phyloP scores from a whole-genome alignment of 2,113 vertebrate genomes.

The Zosterops borbonicus region DNA sequence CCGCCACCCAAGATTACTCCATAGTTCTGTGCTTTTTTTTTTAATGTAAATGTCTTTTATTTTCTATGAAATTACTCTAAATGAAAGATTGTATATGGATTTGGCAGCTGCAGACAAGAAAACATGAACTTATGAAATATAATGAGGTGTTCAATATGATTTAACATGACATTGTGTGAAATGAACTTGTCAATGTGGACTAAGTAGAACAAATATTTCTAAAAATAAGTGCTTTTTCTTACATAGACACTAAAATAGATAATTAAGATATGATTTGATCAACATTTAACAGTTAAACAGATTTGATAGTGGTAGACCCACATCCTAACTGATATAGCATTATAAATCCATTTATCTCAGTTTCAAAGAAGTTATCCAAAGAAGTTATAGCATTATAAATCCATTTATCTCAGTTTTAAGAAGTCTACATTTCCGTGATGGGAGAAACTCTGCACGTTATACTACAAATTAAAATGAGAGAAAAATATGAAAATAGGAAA shows the following conservation, averaged over 20 bases:
- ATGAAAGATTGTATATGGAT: not conserved
- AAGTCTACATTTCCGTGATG: not conserved
- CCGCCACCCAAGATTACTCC: not conserved
- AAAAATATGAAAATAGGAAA: not conserved
- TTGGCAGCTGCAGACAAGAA: not conserved
- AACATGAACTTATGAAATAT: not conserved
- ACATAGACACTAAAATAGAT: not conserved
- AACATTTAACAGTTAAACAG: not conserved
- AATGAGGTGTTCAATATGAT: not conserved
- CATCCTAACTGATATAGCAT: not conserved
- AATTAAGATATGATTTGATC: not conserved
- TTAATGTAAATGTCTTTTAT: not conserved
- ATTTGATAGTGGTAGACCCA: not conserved
- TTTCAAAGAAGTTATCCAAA: not conserved
- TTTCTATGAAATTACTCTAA: not conserved
- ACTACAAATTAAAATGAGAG: not conserved
- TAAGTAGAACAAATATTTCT: not conserved
- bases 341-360: not conserved
- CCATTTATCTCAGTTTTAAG: not conserved
- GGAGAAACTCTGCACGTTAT: not conserved
- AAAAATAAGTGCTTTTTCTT: not conserved
- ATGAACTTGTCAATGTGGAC: not conserved
- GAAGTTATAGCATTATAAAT: not conserved
- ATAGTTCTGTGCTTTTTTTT: not conserved
- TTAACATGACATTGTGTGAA: not conserved